These are phyloP conservation scores for Cuculus canorus DNA, from an alignment of 2,797 vertebrate genomes.

Conservation along the genomic window DNA sequence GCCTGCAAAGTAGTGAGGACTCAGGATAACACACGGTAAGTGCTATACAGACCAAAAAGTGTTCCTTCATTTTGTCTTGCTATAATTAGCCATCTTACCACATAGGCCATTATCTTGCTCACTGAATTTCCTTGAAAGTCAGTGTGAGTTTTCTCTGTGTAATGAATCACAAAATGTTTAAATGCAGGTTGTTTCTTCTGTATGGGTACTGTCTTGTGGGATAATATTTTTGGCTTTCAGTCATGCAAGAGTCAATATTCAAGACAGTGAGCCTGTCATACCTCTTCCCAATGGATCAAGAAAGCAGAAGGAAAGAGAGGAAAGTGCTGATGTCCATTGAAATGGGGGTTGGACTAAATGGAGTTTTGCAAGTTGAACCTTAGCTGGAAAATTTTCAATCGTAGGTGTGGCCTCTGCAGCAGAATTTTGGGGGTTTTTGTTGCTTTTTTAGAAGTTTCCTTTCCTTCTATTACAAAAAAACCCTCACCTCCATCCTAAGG, in stretches of 20 bases:
- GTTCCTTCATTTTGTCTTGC: constrained; percentile 41
- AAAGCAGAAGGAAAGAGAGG: neutral
- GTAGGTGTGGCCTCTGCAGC: neutral
- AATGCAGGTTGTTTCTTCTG: neutral
- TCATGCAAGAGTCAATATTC: neutral
- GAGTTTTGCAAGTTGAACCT: neutral
- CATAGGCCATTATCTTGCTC: neutral
- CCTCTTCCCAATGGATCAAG: neutral
- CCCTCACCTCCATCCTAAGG: neutral
- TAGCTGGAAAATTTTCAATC: neutral
- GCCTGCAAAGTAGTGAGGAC: neutral
- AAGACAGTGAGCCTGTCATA: neutral
- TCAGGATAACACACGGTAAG: neutral
- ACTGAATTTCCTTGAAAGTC: neutral
- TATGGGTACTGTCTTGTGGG: neutral
- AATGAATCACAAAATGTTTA: neutral
- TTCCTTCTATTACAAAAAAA: neutral
- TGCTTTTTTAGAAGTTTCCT: neutral
- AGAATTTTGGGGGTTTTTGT: neutral
- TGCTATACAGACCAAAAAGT: neutral
- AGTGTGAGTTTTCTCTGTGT: neutral
- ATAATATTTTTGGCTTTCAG: neutral
- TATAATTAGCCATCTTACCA: neutral
- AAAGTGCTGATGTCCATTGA: neutral
- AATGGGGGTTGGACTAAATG: neutral